These are phyloP conservation scores for Helobdella robusta DNA, from an alignment of 2,888 invertebrate genomes.

Conservation along the genomic window DNA sequence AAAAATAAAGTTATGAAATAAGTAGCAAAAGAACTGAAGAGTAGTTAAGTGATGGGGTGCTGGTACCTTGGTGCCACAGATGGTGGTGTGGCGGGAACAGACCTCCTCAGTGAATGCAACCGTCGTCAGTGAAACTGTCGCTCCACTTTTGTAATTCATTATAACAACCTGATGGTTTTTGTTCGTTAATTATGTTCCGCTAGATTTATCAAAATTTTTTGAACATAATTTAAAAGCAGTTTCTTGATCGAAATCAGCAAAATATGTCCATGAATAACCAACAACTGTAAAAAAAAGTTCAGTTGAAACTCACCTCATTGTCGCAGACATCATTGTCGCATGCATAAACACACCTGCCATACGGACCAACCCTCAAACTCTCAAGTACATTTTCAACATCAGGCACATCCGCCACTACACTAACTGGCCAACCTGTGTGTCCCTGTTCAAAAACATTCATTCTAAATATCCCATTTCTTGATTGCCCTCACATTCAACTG, in stretches of 20 bases:
- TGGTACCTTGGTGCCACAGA: conserved; percentile 49
- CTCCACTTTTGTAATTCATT: conserved; percentile 49
- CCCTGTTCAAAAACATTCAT: conserved; percentile 37
- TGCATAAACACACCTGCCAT: conserved; percentile 51
- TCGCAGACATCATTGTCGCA: conserved; percentile 51
- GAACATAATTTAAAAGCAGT: no score
- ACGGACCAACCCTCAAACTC: conserved; percentile 44
- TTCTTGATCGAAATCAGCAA: no score
- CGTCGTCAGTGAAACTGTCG: conserved; percentile 49
- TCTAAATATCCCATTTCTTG: no score
- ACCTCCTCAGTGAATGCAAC: conserved; percentile 48
- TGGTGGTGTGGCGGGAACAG: conserved; percentile 45
- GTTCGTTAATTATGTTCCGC: no score
- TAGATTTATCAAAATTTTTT: no score
- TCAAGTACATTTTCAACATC: conserved; percentile 43
- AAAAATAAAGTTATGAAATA: neutral
- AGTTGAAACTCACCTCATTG: no score
- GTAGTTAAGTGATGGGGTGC: neutral
- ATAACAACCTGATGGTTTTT: conserved; percentile 47
- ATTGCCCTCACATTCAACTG: no score
- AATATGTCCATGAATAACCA: no score
- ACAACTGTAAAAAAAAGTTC: no score
- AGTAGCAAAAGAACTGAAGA: neutral
- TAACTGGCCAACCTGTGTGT: conserved; percentile 42
- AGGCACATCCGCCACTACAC: conserved; percentile 37